These are phyloP conservation scores for Cenopis cana DNA, from an alignment of 2,888 invertebrate genomes.

Conservation along the genomic window DNA sequence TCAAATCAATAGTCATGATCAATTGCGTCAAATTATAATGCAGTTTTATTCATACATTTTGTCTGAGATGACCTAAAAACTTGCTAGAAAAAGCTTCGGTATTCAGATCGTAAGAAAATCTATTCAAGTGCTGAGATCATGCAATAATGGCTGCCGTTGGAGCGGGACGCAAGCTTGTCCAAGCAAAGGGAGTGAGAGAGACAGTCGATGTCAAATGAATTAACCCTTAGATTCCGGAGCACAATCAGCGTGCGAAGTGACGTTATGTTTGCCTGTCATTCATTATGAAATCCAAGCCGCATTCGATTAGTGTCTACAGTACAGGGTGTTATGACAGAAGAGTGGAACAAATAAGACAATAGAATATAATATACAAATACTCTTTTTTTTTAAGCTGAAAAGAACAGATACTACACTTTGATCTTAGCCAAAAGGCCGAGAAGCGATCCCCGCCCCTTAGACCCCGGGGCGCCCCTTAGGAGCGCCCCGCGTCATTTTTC, in stretches of 20 bases:
- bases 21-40: too few species aligned
- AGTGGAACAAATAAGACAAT: too few species aligned
- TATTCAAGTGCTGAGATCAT: slow-evolving; percentile 55
- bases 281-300: slow-evolving; percentile 73
- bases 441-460: too few species aligned
- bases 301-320: slow-evolving; percentile 61
- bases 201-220: slow-evolving; percentile 71
- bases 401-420: too few species aligned
- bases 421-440: too few species aligned
- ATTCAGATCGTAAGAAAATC: slow-evolving; percentile 49
- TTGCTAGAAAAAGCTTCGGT: slow-evolving; percentile 44
- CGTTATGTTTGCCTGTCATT: slow-evolving; percentile 69
- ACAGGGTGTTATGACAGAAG: neutral
- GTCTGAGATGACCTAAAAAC: slow-evolving; percentile 52
- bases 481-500: too few species aligned
- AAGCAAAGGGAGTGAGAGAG: slow-evolving; percentile 57
- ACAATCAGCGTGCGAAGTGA: slow-evolving; percentile 82
- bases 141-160: slow-evolving; percentile 57
- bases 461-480: too few species aligned
- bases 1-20: too few species aligned
- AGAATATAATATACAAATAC: too few species aligned
- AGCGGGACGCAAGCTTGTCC: slow-evolving; percentile 51
- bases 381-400: too few species aligned
- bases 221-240: slow-evolving; percentile 74
- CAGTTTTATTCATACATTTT: too few species aligned